Evolutionary conservation across 2,797 vertebrate genomes (phyloP), one percentile per base, ranked within the genome.

Genomic region (Scomberomorus guttatus): DNA sequence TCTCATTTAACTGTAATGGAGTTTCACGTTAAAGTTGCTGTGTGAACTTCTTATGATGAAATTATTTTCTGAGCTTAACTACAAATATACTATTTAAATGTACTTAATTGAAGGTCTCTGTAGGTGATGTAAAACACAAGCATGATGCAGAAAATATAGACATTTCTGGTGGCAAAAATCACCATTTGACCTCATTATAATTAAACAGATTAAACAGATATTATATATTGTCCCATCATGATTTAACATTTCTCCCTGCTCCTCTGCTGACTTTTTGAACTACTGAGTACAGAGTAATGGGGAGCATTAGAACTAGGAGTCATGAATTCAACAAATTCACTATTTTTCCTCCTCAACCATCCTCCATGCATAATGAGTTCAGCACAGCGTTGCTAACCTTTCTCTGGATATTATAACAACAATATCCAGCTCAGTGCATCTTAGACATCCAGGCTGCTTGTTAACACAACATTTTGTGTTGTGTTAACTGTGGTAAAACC

Each of bases 361-460:
- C 34, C 25, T 24, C 44, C 37, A 29, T 65, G 50, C 52, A 71
- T 57, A 77, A 48, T 61, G 54, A 77, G 32, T 18, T 75, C 48
- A 17, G 74, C 65, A 55, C 42, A 55, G 73, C 58, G 1, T 51
- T 34, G 62, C 58, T 81, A 71, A 76, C 55, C 27, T 69, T 60
- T 75, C 55, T 79, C 51, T 73, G 60, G 22, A 39, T 81, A 29
- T 81, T 88, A 87, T 39, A 65, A 75, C 65, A 90, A 91, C 82
- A 85, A 20, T 63, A 50, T 75, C 27, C 72, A 78, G 76, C 74
- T 89, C 81, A 84, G 66, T 81, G 79, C 56, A 22, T 81, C 75
- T 58, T 46, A 72, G 77, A n/a, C 59, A 87, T 79, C 44, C 76
- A 57, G 66, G 72, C 80, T 62, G 51, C 54, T 50, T 5, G 44